Evolutionary conservation across 2,888 invertebrate species (phyloP), one percentile per base, ranked within the genome.

Genomic region (Rhyacophila evoluta): DNA sequence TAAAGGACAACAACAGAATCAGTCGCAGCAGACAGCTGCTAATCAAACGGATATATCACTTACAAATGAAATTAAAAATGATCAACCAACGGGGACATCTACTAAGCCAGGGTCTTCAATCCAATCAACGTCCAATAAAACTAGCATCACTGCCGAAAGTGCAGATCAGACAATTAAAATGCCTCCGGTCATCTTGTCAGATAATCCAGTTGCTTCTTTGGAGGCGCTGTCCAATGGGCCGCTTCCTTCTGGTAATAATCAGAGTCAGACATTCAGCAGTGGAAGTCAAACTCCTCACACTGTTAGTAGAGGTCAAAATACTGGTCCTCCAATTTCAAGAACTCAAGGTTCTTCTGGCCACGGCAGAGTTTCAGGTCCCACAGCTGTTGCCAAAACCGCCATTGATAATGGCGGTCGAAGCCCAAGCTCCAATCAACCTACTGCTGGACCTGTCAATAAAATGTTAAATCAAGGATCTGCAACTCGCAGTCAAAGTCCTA

Each of bases 1-100:
- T 8, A 55, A 55, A 55, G 25, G 55, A 2, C 55, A 39, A 15
- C 39, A 39, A 15, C 68, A 68, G 68, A 28, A 74, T 85, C 85
- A 74, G 84, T 85, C 39, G 5, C 15, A 86, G 33, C 72, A 72
- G 27, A 79, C 79, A 73, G 68, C 72, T 15, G 79, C 74, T 29
- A 73, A 55, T 55, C 55, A 55, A 55, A 55, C 55, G 2, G 55
- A 55, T 19, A 55, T 55, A n/a, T 12, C 39, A 6, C 55, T 55
- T 5, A 10, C 55, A 1, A 55, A 1, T 19, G 55, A 55, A 55
- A 19, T 55, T 2, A 55, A 55, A 25, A 10, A 6, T 55, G 55
- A 55, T 1, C 55, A 55, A 19, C 19, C 55, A 12, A 55, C 55
- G 0, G 55, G n/a, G 8, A 41, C 15, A 6, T 1, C 19, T 19